phyloP scores from a whole-genome alignment of 2,888 invertebrate genomes.

The Leptopilina drosophilae region DNA sequence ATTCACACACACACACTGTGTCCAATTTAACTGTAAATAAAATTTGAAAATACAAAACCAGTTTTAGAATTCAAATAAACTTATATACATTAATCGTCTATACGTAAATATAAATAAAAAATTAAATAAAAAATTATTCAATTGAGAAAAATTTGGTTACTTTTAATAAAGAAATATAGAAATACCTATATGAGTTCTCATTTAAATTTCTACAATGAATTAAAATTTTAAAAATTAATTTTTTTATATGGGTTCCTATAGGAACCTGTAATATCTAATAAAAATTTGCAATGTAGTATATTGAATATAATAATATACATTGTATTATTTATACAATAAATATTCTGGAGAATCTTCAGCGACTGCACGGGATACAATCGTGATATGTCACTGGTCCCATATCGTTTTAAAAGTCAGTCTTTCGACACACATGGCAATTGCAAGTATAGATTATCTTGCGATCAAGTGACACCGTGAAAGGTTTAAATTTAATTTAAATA shows the following conservation, averaged over 20 bases:
- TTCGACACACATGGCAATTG: constrained; percentile 29
- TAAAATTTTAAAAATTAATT: too few species aligned
- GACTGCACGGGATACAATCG: constrained; percentile 29
- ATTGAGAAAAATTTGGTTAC: too few species aligned
- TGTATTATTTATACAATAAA: neutral
- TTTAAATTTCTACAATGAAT: too few species aligned
- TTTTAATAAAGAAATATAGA: too few species aligned
- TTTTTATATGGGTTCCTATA: too few species aligned
- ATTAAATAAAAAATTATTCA: too few species aligned
- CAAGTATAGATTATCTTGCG: constrained; percentile 1
- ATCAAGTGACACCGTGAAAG: constrained; percentile 25
- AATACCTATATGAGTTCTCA: too few species aligned
- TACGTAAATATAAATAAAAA: too few species aligned
- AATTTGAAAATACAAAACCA: constrained; percentile 32
- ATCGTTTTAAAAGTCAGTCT: constrained; percentile 19
- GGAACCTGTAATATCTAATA: too few species aligned
- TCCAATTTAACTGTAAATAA: constrained; percentile 38
- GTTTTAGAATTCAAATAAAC: constrained; percentile 18
- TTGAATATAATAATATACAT: too few species aligned
- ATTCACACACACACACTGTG: constrained; percentile 3
- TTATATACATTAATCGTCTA: constrained; percentile 9
- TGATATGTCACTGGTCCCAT: constrained; percentile 35
- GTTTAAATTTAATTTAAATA: neutral
- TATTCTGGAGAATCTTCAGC: constrained; percentile 8
- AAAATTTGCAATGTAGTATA: too few species aligned